Evolutionary conservation across 1,140 invertebrate species (phyloP).

Genomic region (Steinernema feltiae): DNA sequence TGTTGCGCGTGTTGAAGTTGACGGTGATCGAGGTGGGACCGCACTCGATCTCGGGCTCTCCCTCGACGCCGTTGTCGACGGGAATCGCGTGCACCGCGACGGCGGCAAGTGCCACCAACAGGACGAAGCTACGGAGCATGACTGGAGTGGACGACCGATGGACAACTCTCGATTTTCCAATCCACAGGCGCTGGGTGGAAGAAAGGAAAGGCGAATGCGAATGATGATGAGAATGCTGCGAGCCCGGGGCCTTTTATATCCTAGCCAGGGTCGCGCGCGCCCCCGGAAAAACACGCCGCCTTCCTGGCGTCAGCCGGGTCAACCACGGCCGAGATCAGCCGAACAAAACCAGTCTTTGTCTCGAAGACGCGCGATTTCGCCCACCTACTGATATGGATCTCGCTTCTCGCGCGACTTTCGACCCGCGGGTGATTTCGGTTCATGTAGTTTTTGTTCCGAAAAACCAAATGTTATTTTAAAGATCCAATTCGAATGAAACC

Average conservation of each 20-base stretch:
- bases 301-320: not conserved
- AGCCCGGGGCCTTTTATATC: not conserved
- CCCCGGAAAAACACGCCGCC: constrained; percentile 13
- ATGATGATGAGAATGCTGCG: not conserved
- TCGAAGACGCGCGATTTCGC: not conserved
- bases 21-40: constrained; percentile 57
- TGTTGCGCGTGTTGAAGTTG: constrained; percentile 58
- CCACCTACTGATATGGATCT: constrained; percentile 5
- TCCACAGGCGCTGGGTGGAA: not conserved
- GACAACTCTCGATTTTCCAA: not conserved
- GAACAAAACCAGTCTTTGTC: constrained; percentile 4
- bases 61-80: constrained; percentile 43
- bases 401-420: too few relatives aligned
- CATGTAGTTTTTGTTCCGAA: too few relatives aligned
- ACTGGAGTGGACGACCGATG: not conserved
- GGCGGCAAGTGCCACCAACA: not conserved
- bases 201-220: not conserved
- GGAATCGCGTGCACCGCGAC: constrained; percentile 28
- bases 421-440: too few relatives aligned
- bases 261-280: not conserved
- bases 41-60: constrained; percentile 42
- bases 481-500: too few relatives aligned
- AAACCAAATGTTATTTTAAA: too few relatives aligned
- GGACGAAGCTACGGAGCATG: not conserved
- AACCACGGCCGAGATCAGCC: not conserved